Evolutionary conservation across 1,140 invertebrate species (phyloP).

Genomic region (Himalopsyche phryganea): DNA sequence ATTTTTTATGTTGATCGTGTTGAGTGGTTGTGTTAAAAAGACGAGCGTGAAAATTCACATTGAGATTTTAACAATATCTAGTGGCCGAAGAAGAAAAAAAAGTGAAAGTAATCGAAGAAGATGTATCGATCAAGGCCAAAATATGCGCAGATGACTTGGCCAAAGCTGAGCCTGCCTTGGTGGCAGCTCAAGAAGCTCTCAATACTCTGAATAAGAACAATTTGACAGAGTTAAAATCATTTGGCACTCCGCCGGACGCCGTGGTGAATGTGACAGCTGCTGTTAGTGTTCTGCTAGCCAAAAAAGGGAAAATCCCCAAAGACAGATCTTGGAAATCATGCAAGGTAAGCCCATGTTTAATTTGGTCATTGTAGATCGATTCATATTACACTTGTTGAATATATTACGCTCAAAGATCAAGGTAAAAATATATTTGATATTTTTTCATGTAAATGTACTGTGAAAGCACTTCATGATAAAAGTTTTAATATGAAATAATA

Average conservation of each 20-base stretch:
- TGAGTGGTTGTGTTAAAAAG: neutral
- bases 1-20: neutral
- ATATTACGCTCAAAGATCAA: no score
- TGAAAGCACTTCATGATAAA: no score
- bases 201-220: constrained; percentile 93
- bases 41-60: no score
- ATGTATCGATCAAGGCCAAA: constrained; percentile 78
- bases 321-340: constrained; percentile 91
- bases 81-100: constrained; percentile 83
- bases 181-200: constrained; percentile 84
- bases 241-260: constrained; percentile 77
- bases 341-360: no score
- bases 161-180: constrained; percentile 86
- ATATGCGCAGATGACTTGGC: constrained; percentile 86
- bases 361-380: no score
- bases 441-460: no score
- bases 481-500: no score
- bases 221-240: constrained; percentile 91
- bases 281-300: constrained; percentile 81
- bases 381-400: no score
- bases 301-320: constrained; percentile 85
- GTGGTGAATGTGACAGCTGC: constrained; percentile 84
- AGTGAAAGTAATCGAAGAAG: constrained; percentile 83
- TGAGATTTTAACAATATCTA: no score
- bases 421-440: no score